Percentiles rank a stretch among this genome's conserved stretches.
These are phyloP conservation scores for Thalassoma bifasciatum DNA, from an alignment of 2,113 vertebrate genomes.

Conservation along the genomic window DNA sequence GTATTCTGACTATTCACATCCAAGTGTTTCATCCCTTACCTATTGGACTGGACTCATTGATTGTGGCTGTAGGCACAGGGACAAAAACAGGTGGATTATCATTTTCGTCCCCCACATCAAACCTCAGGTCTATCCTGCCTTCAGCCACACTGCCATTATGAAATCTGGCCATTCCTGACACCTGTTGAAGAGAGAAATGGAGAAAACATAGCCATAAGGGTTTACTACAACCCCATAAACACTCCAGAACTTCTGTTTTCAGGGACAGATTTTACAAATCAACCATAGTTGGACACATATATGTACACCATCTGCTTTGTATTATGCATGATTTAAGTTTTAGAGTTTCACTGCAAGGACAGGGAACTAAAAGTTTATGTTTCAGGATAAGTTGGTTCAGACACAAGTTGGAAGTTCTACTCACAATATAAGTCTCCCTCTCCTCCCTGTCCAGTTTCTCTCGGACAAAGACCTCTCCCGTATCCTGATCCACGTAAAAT, in stretches of 20 bases:
- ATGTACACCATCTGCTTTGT: too few species aligned
- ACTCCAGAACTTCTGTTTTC: too few species aligned
- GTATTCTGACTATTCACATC: neutral
- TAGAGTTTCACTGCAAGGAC: too few species aligned
- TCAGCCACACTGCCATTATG: conserved; percentile 42
- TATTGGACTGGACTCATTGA: conserved; percentile 56
- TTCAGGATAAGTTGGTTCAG: too few species aligned
- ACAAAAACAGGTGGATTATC: conserved; percentile 67
- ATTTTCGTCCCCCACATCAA: conserved; percentile 63
- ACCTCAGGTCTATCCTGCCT: conserved; percentile 31
- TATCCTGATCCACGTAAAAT: conserved; percentile 20
- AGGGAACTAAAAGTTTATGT: too few species aligned
- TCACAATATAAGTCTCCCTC: conserved; percentile 43
- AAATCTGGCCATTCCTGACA: conserved; percentile 46
- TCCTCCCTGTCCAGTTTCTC: conserved; percentile 51
- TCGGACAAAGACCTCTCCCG: conserved; percentile 22
- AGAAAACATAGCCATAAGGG: neutral
- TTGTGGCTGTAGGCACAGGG: neutral
- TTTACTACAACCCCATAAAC: too few species aligned
- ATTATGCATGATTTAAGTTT: too few species aligned
- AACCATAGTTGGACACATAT: too few species aligned
- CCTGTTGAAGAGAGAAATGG: conserved; percentile 19
- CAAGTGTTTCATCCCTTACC: conserved; percentile 28
- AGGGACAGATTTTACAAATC: too few species aligned
- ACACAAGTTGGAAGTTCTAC: neutral